Percentiles rank a stretch among this genome's conserved stretches.
phyloP scores from a whole-genome alignment of 2,888 invertebrate genomes.

The Volucella inanis region DNA sequence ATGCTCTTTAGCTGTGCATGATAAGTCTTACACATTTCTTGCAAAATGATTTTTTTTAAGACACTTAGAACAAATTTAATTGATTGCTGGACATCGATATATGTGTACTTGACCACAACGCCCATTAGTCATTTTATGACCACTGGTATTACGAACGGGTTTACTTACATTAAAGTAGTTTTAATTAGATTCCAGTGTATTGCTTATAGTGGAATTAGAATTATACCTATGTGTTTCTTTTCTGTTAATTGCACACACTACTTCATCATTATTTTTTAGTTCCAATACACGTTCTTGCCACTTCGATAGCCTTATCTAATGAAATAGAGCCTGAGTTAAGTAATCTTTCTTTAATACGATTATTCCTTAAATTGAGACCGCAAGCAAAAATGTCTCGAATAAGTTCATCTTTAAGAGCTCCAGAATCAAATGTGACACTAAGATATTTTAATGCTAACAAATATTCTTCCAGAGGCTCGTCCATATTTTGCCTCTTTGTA shows the following conservation, averaged over 20 bases:
- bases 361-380: background rate
- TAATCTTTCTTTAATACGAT: background rate
- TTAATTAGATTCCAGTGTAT: too few relatives aligned
- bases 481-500: conserved; percentile 6
- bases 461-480: conserved; percentile 5
- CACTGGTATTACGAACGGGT: too few relatives aligned
- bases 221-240: background rate
- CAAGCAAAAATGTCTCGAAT: background rate
- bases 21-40: too few relatives aligned
- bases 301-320: conserved; percentile 2
- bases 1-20: too few relatives aligned
- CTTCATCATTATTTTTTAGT: conserved; percentile 2
- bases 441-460: background rate
- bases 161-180: too few relatives aligned
- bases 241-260: conserved; percentile 3
- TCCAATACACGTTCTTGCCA: conserved; percentile 1
- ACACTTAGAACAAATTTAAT: too few relatives aligned
- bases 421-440: background rate
- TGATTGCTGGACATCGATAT: too few relatives aligned
- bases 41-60: too few relatives aligned
- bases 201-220: too few relatives aligned
- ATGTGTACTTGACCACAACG: too few relatives aligned
- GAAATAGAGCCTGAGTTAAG: background rate
- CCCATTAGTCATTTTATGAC: too few relatives aligned
- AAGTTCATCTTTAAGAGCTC: conserved; percentile 2